Conservation (phyloP, 92 coral and sea anemone genomes). For the Siderastrea radians region DNA sequence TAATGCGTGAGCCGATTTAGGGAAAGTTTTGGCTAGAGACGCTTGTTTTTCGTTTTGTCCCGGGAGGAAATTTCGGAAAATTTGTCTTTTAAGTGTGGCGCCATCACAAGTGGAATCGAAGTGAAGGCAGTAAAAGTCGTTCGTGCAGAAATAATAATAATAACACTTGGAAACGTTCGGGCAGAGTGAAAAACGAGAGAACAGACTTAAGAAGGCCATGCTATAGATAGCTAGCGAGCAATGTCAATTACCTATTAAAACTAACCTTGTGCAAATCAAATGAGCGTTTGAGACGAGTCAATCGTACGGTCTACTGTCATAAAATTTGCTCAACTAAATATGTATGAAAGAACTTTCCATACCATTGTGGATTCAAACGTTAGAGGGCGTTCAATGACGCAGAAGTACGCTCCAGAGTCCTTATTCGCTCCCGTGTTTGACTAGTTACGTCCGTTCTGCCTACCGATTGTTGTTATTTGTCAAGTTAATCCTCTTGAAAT, state of each 20-base stretch:
- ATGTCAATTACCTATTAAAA: neutral
- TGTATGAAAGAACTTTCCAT: neutral
- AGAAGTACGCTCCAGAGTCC: neutral
- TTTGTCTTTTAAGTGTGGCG: no score
- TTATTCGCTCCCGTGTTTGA: conserved; percentile 7
- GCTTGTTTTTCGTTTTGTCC: neutral
- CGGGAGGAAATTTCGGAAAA: no score
- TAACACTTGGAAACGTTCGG: neutral
- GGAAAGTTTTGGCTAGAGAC: neutral
- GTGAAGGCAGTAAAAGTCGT: no score
- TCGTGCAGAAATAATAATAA: neutral
- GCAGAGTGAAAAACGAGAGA: neutral
- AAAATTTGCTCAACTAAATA: neutral
- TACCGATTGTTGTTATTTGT: neutral
- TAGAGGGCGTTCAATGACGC: conserved; percentile 5
- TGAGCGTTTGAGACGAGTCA: neutral
- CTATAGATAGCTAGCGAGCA: neutral
- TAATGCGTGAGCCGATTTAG: neutral
- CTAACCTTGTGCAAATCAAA: conserved; percentile 1
- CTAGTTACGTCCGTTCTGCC: neutral
- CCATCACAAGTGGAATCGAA: no score
- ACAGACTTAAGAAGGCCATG: no score
- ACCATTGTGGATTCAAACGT: conserved; percentile 12
- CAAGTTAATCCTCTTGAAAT: conserved; percentile 12
- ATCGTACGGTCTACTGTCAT: neutral